phyloP scores from a whole-genome alignment of 2,888 invertebrate species.

The Callyntrura guangdongensis region DNA sequence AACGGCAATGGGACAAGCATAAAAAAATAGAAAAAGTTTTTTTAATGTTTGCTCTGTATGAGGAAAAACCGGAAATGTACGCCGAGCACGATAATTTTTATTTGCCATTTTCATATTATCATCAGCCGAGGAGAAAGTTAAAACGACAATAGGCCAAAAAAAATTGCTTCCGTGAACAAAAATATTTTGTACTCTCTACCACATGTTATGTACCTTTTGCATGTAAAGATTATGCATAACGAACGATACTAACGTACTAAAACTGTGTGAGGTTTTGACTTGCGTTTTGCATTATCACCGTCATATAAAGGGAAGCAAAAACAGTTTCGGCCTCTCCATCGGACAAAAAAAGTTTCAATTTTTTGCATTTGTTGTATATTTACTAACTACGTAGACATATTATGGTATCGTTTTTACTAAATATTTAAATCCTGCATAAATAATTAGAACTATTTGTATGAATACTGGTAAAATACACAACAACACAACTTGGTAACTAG shows the following conservation, averaged over 20 bases:
- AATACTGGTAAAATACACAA: background rate
- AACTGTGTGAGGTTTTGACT: background rate
- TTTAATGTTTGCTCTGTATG: constrained; percentile 47
- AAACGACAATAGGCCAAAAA: background rate
- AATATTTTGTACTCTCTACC: background rate
- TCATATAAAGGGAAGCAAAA: background rate
- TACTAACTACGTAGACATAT: no score
- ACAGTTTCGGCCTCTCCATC: no score
- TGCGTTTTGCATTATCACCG: background rate
- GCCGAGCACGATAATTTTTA: constrained; percentile 59
- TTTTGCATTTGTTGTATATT: no score
- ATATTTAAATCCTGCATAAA: no score
- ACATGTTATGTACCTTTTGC: no score
- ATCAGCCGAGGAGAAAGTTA: constrained; percentile 29
- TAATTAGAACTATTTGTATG: background rate
- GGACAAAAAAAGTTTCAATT: no score
- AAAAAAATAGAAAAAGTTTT: background rate
- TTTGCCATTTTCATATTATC: constrained; percentile 18
- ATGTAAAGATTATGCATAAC: no score
- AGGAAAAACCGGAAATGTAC: constrained; percentile 52
- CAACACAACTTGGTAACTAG: background rate
- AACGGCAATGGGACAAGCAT: no score
- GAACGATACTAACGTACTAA: background rate
- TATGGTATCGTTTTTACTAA: background rate
- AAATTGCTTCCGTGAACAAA: background rate